These are phyloP conservation scores for Cephus spinipes DNA, from an alignment of 2,888 invertebrate species.

Conservation along the genomic window DNA sequence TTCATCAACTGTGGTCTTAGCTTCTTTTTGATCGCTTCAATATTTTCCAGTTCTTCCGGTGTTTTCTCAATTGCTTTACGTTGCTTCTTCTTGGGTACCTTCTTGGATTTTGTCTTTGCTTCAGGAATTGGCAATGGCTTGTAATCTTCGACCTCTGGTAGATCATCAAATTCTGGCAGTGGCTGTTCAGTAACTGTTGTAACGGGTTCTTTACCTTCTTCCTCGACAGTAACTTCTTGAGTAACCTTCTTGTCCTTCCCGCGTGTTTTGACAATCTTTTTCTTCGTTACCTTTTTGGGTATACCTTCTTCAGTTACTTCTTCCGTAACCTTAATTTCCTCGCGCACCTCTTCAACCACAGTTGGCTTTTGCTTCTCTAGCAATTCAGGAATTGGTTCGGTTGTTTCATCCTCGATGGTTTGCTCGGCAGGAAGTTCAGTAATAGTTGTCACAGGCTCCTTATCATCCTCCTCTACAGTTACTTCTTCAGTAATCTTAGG, in stretches of 20 bases:
- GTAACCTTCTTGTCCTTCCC: slow-evolving; percentile 38
- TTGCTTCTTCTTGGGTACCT: slow-evolving; percentile 23
- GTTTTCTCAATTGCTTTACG: slow-evolving; percentile 34
- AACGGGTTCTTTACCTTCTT: slow-evolving; percentile 30
- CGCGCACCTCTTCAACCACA: slow-evolving; percentile 36
- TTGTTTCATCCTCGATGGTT: slow-evolving; percentile 57
- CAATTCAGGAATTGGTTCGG: slow-evolving; percentile 55
- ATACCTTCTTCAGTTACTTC: slow-evolving; percentile 35
- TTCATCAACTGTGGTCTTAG: slow-evolving; percentile 66
- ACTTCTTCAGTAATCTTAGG: slow-evolving; percentile 54
- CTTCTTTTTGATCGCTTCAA: slow-evolving; percentile 42
- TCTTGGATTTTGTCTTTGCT: slow-evolving; percentile 22
- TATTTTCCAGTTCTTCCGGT: slow-evolving; percentile 21
- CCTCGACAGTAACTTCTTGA: slow-evolving; percentile 14
- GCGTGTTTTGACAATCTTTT: slow-evolving; percentile 39
- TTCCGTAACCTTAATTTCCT: slow-evolving; percentile 38
- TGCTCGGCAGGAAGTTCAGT: slow-evolving; percentile 42
- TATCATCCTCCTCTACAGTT: slow-evolving; percentile 49
- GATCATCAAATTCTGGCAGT: slow-evolving; percentile 14
- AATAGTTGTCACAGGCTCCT: slow-evolving; percentile 40
- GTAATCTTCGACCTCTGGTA: slow-evolving; percentile 26
- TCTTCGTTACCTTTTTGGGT: slow-evolving; percentile 34
- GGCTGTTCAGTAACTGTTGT: background rate
- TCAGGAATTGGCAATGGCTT: slow-evolving; percentile 22
- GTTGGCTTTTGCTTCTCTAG: slow-evolving; percentile 20